Percentiles rank a stretch among this genome's conserved stretches.
phyloP scores from a whole-genome alignment of 2,797 vertebrate genomes.

The Phaenicophaeus curvirostris region DNA sequence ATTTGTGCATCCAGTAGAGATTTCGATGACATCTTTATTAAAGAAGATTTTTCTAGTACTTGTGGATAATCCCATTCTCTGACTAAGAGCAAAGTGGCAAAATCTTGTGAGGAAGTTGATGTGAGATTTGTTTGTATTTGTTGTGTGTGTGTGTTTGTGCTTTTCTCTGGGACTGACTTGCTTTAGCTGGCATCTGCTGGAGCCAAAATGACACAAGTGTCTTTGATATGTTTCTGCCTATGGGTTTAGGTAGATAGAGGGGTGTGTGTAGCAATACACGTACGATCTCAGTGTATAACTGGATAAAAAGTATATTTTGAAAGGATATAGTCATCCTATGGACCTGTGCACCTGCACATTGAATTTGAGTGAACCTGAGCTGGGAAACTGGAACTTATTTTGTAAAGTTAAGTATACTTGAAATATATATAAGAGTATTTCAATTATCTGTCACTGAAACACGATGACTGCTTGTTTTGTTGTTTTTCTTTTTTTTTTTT shows the following conservation, averaged over 20 bases:
- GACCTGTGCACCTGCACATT: not conserved
- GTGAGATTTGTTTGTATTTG: not conserved
- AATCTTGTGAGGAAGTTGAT: not conserved
- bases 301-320: not conserved
- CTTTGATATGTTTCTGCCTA: not conserved
- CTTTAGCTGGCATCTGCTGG: not conserved
- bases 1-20: not conserved
- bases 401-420: not conserved
- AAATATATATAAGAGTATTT: not conserved
- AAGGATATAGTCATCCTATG: not conserved
- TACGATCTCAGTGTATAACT: not conserved
- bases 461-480: not conserved
- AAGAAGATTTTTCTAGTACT: not conserved
- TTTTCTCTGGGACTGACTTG: not conserved
- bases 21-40: not conserved
- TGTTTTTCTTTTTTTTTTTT: not conserved
- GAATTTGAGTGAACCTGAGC: not conserved
- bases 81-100: not conserved
- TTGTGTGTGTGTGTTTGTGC: fast-evolving
- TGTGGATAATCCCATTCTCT: not conserved
- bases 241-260: not conserved
- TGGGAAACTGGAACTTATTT: constrained; percentile 4
- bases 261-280: not conserved
- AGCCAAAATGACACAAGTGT: not conserved
- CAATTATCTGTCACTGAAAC: not conserved